Evolutionary conservation across 2,113 vertebrate species (phyloP).

Genomic region (Triplophysa rosa): DNA sequence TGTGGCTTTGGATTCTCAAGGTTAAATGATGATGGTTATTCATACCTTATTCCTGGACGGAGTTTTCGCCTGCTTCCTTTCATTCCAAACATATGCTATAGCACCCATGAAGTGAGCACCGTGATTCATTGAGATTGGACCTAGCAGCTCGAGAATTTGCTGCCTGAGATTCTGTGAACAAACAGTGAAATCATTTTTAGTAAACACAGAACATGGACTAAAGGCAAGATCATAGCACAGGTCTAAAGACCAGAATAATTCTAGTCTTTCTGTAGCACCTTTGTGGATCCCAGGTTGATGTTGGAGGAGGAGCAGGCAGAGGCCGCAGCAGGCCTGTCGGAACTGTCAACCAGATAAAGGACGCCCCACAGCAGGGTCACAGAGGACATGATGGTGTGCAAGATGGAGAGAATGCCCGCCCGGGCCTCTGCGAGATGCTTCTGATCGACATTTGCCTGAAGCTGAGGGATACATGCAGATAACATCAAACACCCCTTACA

Average conservation of each 20-base stretch:
- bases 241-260: background rate
- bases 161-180: conserved; percentile 88
- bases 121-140: conserved; percentile 98
- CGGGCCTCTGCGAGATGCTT: conserved; percentile 94
- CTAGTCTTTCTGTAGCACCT: conserved; percentile 72
- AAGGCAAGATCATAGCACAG: background rate
- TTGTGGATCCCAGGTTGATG: conserved; percentile 96
- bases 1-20: no score
- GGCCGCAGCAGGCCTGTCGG: conserved; percentile 81
- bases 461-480: conserved; percentile 66
- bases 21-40: background rate
- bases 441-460: conserved; percentile 90
- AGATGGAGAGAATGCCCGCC: conserved; percentile 91
- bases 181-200: background rate
- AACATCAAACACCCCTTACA: background rate
- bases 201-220: background rate
- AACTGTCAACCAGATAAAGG: conserved; percentile 88
- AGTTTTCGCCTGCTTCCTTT: conserved; percentile 85
- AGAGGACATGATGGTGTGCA: conserved; percentile 97
- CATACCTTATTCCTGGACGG: conserved; percentile 86
- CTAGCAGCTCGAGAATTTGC: conserved; percentile 94
- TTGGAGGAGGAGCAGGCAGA: conserved; percentile 88
- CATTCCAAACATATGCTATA: conserved; percentile 98
- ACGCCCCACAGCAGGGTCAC: conserved; percentile 95
- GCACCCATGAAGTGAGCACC: conserved; percentile 98